Conservation (phyloP, 2,113 vertebrate species). For the Passerina amoena region DNA sequence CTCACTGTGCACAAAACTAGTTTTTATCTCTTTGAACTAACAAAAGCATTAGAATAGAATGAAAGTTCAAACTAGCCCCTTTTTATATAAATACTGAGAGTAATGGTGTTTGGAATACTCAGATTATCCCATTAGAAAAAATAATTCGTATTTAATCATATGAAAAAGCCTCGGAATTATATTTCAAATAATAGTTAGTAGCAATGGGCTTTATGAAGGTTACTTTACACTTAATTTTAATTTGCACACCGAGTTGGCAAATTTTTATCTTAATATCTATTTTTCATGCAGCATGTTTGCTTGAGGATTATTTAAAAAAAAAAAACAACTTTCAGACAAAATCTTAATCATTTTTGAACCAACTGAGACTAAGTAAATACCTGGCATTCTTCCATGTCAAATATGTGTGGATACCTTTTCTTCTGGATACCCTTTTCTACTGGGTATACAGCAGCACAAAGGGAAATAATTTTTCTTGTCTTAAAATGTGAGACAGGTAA, state of each 20-base stretch:
- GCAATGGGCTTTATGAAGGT: background rate
- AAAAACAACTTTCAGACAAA: background rate
- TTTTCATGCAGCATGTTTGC: background rate
- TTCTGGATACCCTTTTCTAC: background rate
- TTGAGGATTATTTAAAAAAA: background rate
- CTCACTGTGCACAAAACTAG: background rate
- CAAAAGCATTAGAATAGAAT: background rate
- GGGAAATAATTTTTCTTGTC: background rate
- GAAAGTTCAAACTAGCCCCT: background rate
- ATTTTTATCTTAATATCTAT: background rate
- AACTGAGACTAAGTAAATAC: background rate
- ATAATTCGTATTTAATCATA: background rate
- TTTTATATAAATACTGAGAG: background rate
- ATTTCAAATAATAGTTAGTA: background rate
- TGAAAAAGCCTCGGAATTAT: background rate
- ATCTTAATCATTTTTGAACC: background rate
- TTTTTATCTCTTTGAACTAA: background rate
- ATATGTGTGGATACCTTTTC: background rate
- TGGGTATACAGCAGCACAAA: background rate
- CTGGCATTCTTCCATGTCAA: background rate
- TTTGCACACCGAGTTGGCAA: background rate
- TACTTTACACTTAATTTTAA: background rate
- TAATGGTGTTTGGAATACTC: background rate
- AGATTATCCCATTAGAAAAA: background rate
- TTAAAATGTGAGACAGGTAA: background rate